Conservation (phyloP, 2,797 vertebrate genomes). For the Crax fasciolata region DNA sequence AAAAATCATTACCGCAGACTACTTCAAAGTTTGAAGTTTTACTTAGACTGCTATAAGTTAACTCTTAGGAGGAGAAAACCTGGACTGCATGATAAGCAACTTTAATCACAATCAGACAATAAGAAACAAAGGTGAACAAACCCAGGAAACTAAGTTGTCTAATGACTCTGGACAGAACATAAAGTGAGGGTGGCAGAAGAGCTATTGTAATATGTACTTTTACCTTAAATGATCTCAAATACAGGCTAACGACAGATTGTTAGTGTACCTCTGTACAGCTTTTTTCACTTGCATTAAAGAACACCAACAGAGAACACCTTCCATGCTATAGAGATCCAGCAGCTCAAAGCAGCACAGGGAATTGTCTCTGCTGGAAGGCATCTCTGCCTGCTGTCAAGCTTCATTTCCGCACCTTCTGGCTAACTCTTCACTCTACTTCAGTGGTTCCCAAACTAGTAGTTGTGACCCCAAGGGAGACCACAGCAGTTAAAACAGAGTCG, state of each 20-base stretch:
- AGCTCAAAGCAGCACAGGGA: not conserved
- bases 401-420: not conserved
- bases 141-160: not conserved
- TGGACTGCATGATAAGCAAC: not conserved
- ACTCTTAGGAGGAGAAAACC: not conserved
- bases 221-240: not conserved
- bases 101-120: not conserved
- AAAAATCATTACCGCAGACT: not conserved
- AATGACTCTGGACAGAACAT: accelerated
- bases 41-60: not conserved
- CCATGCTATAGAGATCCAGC: not conserved
- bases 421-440: accelerated
- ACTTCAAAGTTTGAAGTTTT: not conserved
- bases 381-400: not conserved
- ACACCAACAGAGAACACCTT: not conserved
- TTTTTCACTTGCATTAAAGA: not conserved
- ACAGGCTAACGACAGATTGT: not conserved
- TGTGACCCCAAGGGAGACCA: not conserved
- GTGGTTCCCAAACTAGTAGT: not conserved
- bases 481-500: not conserved
- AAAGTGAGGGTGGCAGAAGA: accelerated
- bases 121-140: not conserved
- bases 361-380: not conserved
- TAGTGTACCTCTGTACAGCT: accelerated
- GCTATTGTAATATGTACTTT: not conserved